Base-by-base conservation (phyloP, 2,888 invertebrate genomes). In the Limnephilus rhombicus region DNA sequence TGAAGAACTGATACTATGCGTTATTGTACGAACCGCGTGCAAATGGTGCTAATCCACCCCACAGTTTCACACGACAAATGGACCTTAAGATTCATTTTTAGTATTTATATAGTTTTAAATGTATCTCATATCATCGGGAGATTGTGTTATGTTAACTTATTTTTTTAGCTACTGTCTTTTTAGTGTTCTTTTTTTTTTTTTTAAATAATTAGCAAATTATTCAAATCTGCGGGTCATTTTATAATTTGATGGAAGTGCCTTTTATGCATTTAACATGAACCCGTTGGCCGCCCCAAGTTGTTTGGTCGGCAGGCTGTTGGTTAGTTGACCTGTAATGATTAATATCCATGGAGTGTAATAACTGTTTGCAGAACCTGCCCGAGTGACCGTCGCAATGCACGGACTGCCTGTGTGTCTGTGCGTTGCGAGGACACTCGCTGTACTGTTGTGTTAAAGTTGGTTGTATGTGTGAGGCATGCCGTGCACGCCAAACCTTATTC, bases 131-230 rank as follows among this genome's bases (percentile, higher is more conserved):
- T 92, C 88, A 92, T 92, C 92, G 91, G 92, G 90, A 92, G 91
- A 91, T 92, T 93, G 92, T 93, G 93, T 93, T 93, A 91, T 90
- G 89, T 92, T 93, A 92, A 93, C 88, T 93, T 93, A 93, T 93
- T 92, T 93, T 91, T 92, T 86, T 92, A 92, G 90, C 86, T 89
- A 92, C 90, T 92, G 45, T 87, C 29, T 90, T 91, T 83, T 88
- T 92, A 89, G 91, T 90, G 90, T 90, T 90, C 34, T 91, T 85
- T 89, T 92, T 86, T 90, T 86, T 90, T 92, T 91, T 89, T 90
- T 81, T 53, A 90, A 85, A 86, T 85, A 15, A 92, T 89, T 92
- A 92, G 92, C 85, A 13, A 91, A 90, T 91, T 93, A 91, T 91
- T 93, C 49, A 91, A 93, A 83, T 91, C 80, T 89, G 88, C 34